Conservation (phyloP, 2,888 invertebrate species). For the Vesta saturnalis region DNA sequence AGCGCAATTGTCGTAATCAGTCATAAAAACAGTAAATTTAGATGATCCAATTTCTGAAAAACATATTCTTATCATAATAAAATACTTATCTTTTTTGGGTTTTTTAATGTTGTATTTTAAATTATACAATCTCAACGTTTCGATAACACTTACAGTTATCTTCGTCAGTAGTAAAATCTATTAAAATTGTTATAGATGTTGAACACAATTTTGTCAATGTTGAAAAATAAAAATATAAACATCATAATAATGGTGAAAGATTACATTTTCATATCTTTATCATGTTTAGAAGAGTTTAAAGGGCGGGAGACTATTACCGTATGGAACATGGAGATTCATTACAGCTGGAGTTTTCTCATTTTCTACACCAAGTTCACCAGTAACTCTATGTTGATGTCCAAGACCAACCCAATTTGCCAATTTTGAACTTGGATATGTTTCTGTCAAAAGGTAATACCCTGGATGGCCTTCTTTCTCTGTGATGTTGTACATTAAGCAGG, state of each 20-base stretch:
- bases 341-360: background rate
- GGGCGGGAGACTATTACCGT: background rate
- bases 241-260: too few relatives aligned
- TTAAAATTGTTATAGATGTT: too few relatives aligned
- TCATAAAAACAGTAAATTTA: conserved; percentile 76
- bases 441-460: background rate
- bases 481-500: background rate
- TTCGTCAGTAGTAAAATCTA: too few relatives aligned
- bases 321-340: background rate
- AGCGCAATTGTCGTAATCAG: conserved; percentile 79
- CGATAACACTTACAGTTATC: too few relatives aligned
- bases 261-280: too few relatives aligned
- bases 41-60: conserved; percentile 77
- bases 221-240: too few relatives aligned
- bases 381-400: background rate
- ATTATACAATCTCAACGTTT: too few relatives aligned
- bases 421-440: background rate
- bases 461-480: background rate
- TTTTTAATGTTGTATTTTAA: too few relatives aligned
- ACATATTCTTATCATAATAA: conserved; percentile 19
- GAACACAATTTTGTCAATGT: too few relatives aligned
- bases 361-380: background rate
- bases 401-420: background rate
- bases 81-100: too few relatives aligned
- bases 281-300: too few relatives aligned